Base-by-base conservation (phyloP, 2,888 invertebrate genomes). In the Tachystola acroxantha region DNA sequence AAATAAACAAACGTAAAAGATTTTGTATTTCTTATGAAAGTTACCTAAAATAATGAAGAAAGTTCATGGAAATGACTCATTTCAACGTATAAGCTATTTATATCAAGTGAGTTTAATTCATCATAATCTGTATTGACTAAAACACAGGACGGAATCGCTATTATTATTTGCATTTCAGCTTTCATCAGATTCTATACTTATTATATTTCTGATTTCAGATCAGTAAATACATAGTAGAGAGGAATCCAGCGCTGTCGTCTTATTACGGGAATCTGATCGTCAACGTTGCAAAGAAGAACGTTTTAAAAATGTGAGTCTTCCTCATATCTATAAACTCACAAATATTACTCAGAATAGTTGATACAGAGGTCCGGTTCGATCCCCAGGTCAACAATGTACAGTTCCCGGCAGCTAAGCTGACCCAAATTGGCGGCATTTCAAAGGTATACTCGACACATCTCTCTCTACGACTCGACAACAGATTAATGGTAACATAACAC, bases 81-180 rank as follows among this genome's bases (percentile, higher is more conserved):
- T 92, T 57, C 90, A 92, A 57, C 79, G 92, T 40, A 91, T 93
- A 66, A 92, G 92, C 68, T 92, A 88, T 59, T 74, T 93, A 13
- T 91, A 91, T 65, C 92, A 92, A 76, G 92, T 91, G 73, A 57
- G 58, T 40, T 12, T 12, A 24, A 34, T 19, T 25, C 13, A 20
- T 31, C n/a, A n/a, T n/a, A n/a, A n/a, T n/a, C n/a, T n/a, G n/a
- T 34, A 20, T 5, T 13, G 12, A 3, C 2, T 2, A 2, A 5
- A n/a, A 12, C 29, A 7, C 7, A 11, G 1, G 20, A 20, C 7
- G 20, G 20, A 4, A 20, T 6, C 20, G 7, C 20, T 20, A 20
- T 7, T 20, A 7, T 20, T 20, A 7, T 6, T 20, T 6, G 20
- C 20, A 20, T 6, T 20, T 7, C 20, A 20, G 7, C 20, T 20